These are phyloP conservation scores for Mastigias papua DNA, from an alignment of 30 jellyfish, hydroid and myxozoan species.

Conservation along the genomic window DNA sequence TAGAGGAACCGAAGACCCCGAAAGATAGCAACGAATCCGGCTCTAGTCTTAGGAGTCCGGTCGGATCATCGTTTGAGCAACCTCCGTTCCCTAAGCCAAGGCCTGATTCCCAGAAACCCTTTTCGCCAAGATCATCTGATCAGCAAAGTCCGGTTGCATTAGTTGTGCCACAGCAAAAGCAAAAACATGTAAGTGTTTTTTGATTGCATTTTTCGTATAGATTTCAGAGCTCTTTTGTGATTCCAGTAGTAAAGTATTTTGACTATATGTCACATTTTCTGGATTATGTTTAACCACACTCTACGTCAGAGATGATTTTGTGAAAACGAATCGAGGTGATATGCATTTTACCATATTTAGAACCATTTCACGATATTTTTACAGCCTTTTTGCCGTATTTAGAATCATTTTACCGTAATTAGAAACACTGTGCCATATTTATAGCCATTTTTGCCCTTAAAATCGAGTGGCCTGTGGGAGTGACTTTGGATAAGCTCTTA, in stretches of 20 bases:
- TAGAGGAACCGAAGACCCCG: slow-evolving; percentile 56
- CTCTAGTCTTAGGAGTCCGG: slow-evolving; percentile 50
- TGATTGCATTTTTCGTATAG: neutral
- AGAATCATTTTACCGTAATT: too few species aligned
- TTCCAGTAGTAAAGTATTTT: too few species aligned
- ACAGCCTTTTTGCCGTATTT: too few species aligned
- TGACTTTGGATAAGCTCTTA: neutral
- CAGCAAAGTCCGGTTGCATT: slow-evolving; percentile 60
- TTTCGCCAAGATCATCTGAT: slow-evolving; percentile 55
- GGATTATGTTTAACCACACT: neutral
- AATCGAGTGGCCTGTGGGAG: too few species aligned
- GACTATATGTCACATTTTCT: neutral
- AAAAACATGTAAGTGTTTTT: slow-evolving; percentile 64
- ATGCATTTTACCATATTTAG: neutral
- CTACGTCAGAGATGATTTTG: neutral
- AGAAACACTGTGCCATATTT: too few species aligned
- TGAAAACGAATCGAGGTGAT: neutral
- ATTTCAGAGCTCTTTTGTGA: neutral
- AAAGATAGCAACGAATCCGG: slow-evolving; percentile 61
- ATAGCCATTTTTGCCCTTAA: too few species aligned
- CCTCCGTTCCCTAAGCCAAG: slow-evolving; percentile 43
- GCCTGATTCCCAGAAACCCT: slow-evolving; percentile 65
- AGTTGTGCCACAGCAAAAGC: slow-evolving; percentile 64
- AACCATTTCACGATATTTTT: neutral
- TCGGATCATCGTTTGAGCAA: slow-evolving; percentile 69